Evolutionary conservation across 2,888 invertebrate genomes (phyloP).

Genomic region (Synergus itoensis): DNA sequence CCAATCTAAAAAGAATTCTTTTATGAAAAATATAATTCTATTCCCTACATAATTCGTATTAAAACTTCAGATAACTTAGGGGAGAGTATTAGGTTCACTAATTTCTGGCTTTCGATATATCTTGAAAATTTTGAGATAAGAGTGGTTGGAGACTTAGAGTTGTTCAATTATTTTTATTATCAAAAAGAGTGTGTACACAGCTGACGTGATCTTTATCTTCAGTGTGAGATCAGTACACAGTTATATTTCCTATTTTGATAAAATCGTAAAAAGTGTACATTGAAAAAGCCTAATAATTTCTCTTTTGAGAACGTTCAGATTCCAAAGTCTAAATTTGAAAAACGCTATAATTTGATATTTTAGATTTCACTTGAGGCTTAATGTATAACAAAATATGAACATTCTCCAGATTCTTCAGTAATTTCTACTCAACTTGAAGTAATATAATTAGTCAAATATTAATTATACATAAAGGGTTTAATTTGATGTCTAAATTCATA

Average conservation of each 20-base stretch:
- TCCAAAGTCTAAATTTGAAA: not conserved
- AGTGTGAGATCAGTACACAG: not conserved
- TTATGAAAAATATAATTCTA: not conserved
- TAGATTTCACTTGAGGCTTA: too few relatives aligned
- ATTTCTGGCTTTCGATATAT: not conserved
- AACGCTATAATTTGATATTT: not conserved
- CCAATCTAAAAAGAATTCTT: slow-evolving; percentile 14
- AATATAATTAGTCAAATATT: too few relatives aligned
- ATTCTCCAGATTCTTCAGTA: too few relatives aligned
- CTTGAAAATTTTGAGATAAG: not conserved
- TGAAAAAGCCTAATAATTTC: not conserved
- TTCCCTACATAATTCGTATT: not conserved
- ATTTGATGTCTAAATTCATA: not conserved
- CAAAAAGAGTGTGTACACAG: not conserved
- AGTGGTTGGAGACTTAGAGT: not conserved
- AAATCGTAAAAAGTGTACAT: not conserved
- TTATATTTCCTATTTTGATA: not conserved
- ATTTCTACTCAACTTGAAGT: too few relatives aligned
- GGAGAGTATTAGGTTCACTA: not conserved
- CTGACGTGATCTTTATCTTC: not conserved
- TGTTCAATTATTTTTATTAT: not conserved
- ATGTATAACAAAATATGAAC: too few relatives aligned
- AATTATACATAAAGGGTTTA: not conserved
- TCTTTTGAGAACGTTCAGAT: not conserved
- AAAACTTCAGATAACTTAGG: not conserved